phyloP scores from a whole-genome alignment of 2,888 invertebrate genomes.

The Amorpha juglandis region DNA sequence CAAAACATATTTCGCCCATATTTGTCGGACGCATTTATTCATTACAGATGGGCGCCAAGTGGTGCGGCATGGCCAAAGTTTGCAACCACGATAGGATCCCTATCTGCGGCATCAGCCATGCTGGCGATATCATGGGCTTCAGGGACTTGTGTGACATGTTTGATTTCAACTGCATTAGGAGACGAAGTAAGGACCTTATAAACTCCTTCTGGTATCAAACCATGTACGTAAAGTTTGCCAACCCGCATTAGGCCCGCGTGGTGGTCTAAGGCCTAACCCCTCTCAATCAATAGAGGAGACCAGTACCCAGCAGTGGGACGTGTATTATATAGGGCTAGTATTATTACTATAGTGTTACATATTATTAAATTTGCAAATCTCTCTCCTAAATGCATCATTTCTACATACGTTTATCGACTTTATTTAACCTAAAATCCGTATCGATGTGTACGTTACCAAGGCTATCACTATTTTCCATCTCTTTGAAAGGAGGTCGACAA shows the following conservation, averaged over 20 bases:
- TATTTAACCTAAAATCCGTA: neutral
- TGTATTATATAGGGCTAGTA: too few relatives aligned
- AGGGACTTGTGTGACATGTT: conserved; percentile 79
- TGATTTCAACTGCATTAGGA: conserved; percentile 75
- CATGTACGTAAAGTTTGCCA: too few relatives aligned
- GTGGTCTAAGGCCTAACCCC: too few relatives aligned
- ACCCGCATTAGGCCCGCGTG: too few relatives aligned
- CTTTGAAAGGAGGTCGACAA: conserved; percentile 7
- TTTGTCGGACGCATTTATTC: too few relatives aligned
- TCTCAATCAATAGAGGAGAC: too few relatives aligned
- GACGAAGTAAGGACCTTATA: conserved; percentile 62
- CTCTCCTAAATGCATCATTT: neutral
- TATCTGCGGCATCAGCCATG: conserved; percentile 73
- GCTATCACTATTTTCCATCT: conserved; percentile 12
- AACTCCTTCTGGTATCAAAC: neutral
- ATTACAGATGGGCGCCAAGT: conserved; percentile 73
- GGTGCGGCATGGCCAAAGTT: conserved; percentile 79
- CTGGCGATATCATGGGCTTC: conserved; percentile 78
- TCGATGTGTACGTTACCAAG: neutral
- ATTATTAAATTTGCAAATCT: too few relatives aligned
- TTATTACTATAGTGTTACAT: too few relatives aligned
- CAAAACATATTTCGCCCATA: too few relatives aligned
- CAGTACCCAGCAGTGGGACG: too few relatives aligned
- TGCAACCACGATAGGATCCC: conserved; percentile 80
- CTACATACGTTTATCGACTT: neutral